phyloP scores from a whole-genome alignment of 2,113 vertebrate species.

The Gambusia affinis region DNA sequence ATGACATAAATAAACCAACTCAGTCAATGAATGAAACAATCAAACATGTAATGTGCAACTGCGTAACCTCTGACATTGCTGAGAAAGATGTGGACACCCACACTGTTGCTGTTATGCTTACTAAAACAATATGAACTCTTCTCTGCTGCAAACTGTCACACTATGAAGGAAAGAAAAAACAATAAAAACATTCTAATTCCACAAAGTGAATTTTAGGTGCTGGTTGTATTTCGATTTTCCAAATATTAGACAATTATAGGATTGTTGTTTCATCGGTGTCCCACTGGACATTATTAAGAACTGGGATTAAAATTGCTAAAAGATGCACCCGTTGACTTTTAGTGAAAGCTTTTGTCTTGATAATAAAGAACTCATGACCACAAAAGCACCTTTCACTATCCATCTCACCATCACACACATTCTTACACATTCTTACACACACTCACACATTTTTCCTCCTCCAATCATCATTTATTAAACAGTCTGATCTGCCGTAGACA shows the following conservation, averaged over 20 bases:
- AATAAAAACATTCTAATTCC: neutral
- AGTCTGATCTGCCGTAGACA: conserved; percentile 70
- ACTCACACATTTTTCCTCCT: conserved; percentile 38
- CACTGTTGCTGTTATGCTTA: neutral
- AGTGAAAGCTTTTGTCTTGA: neutral
- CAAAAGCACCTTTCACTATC: conserved; percentile 25
- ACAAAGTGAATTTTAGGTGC: neutral
- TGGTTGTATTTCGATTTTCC: neutral
- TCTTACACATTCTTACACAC: conserved; percentile 10
- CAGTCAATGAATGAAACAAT: neutral
- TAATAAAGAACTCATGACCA: conserved; percentile 28
- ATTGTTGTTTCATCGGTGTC: neutral
- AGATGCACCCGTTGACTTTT: neutral
- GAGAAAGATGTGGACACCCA: conserved; percentile 8
- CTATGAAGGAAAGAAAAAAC: neutral
- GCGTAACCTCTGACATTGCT: conserved; percentile 11
- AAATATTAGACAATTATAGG: neutral
- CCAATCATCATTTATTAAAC: conserved; percentile 76
- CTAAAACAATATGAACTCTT: neutral
- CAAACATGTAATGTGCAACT: neutral
- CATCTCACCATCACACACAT: conserved; percentile 25
- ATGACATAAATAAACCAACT: conserved; percentile 25
- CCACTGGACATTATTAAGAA: neutral
- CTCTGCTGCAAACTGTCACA: neutral
- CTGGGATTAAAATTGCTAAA: neutral